Conservation (phyloP, 2,797 vertebrate genomes). For the Pipistrellus nathusii region DNA sequence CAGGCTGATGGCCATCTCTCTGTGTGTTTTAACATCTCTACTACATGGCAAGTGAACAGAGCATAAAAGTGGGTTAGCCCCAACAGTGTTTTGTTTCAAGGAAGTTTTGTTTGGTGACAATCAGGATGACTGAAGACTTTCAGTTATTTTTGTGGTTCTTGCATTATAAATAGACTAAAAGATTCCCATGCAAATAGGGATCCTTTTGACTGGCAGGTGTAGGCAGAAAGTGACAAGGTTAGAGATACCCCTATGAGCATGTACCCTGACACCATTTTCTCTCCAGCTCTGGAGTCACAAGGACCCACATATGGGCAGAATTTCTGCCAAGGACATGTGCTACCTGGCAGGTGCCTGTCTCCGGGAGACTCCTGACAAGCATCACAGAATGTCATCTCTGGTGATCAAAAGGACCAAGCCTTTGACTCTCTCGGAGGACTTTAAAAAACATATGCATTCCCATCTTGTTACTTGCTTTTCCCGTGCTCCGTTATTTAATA, state of each 20-base stretch:
- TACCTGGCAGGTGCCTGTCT: not conserved
- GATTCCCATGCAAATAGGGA: not conserved
- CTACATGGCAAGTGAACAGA: slow-evolving; percentile 21
- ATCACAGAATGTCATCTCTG: not conserved
- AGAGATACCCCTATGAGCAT: not conserved
- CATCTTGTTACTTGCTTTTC: not conserved
- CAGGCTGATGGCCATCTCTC: not conserved
- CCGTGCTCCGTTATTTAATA: not conserved
- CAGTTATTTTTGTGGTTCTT: not conserved
- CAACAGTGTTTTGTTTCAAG: not conserved
- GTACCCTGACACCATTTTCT: not conserved
- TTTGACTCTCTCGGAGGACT: not conserved
- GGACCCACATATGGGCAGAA: not conserved
- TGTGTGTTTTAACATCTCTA: not conserved
- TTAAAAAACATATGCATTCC: not conserved
- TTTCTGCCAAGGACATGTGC: not conserved
- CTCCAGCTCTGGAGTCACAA: not conserved
- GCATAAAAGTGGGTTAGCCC: not conserved
- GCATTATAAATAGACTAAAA: not conserved
- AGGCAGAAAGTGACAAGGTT: not conserved
- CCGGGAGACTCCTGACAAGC: not conserved
- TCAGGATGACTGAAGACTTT: slow-evolving; percentile 14
- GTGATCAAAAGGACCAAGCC: not conserved
- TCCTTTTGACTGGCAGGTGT: slow-evolving; percentile 15
- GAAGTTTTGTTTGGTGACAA: not conserved